Evolutionary conservation across 2,113 vertebrate species (phyloP).

Genomic region (Passerina amoena): DNA sequence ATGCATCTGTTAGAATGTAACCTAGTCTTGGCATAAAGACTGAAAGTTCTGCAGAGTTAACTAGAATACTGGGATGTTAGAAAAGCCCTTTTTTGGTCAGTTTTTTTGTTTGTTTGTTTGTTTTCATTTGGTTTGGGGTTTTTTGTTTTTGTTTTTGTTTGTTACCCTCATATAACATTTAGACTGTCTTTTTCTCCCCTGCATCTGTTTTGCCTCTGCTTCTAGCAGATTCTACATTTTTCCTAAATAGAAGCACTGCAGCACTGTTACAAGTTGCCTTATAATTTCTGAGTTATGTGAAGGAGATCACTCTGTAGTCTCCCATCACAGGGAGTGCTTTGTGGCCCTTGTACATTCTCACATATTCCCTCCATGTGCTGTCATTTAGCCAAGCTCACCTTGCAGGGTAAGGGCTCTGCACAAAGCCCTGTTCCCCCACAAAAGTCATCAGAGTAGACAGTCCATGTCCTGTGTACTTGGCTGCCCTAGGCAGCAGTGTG

Average conservation of each 20-base stretch:
- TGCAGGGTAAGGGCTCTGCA: not conserved
- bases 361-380: not conserved
- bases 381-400: not conserved
- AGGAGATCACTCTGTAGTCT: not conserved
- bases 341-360: not conserved
- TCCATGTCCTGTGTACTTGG: not conserved
- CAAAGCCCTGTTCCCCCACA: not conserved
- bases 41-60: not conserved
- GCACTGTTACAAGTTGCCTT: not conserved
- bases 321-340: not conserved
- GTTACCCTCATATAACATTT: not conserved
- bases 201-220: not conserved
- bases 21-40: not conserved
- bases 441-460: not conserved
- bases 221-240: not conserved
- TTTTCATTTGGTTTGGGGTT: not conserved
- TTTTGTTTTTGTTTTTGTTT: not conserved
- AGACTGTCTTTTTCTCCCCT: not conserved
- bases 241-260: not conserved
- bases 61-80: not conserved
- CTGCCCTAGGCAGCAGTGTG: not conserved
- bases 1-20: not conserved
- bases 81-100: not conserved
- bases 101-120: not conserved
- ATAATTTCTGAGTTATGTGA: not conserved